Conservation (phyloP, 2,113 vertebrate genomes). For the Bujurquina vittata region DNA sequence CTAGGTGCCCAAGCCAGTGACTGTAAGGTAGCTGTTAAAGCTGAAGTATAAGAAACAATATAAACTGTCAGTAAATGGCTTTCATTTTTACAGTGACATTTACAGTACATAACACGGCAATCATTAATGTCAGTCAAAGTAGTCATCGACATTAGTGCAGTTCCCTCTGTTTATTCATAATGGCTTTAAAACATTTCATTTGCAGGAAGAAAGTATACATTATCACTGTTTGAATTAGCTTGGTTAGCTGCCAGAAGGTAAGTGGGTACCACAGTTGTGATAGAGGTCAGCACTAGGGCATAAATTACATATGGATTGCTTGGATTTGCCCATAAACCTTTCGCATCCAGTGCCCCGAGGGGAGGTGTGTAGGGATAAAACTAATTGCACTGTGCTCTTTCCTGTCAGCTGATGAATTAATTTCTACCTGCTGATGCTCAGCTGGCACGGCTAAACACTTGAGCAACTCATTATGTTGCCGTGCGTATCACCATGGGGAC, state of each 20-base stretch:
- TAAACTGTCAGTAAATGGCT: neutral
- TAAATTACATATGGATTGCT: constrained; percentile 48
- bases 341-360: neutral
- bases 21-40: neutral
- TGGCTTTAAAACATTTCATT: constrained; percentile 13
- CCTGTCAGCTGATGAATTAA: constrained; percentile 61
- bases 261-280: constrained; percentile 26
- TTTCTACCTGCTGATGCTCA: constrained; percentile 41
- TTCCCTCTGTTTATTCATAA: neutral
- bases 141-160: neutral
- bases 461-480: constrained; percentile 52
- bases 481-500: constrained; percentile 34
- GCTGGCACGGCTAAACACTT: constrained; percentile 40
- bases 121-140: neutral
- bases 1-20: no score
- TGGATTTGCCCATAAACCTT: constrained; percentile 37
- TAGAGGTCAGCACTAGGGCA: constrained; percentile 34
- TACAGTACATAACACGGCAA: neutral
- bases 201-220: neutral
- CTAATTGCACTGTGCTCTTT: constrained; percentile 45
- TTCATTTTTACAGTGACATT: neutral
- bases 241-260: constrained; percentile 30
- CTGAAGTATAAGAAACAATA: no score
- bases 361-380: constrained; percentile 36
- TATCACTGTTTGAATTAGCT: constrained; percentile 30